Percentiles rank a stretch among this genome's conserved stretches.
These are phyloP conservation scores for Parotocinclus haroldoi DNA, from an alignment of 2,797 vertebrate species.

Conservation along the genomic window DNA sequence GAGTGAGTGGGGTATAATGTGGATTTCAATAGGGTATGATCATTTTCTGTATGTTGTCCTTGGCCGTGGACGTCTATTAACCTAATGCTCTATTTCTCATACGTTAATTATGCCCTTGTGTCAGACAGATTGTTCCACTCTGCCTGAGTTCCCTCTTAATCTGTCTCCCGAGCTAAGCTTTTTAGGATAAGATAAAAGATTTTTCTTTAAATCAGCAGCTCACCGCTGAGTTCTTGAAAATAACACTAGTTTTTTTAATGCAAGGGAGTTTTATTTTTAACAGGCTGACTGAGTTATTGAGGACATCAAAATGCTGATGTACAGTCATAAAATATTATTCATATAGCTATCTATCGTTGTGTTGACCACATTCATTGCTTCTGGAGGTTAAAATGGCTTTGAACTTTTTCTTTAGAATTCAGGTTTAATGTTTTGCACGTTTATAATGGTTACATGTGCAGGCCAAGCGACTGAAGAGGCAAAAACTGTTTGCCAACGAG, in stretches of 20 bases:
- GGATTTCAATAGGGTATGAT: background rate
- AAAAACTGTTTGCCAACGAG: conserved; percentile 77
- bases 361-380: background rate
- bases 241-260: conserved; percentile 18
- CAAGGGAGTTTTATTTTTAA: conserved; percentile 43
- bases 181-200: conserved; percentile 22
- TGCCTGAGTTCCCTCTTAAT: conserved; percentile 6
- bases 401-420: too few species aligned
- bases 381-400: too few species aligned
- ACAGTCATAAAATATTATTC: conserved; percentile 31
- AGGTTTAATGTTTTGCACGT: too few species aligned
- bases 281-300: background rate
- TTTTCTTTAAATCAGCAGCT: conserved; percentile 40
- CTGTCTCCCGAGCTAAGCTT: conserved; percentile 26
- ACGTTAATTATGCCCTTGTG: conserved; percentile 25
- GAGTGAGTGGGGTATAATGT: too few species aligned
- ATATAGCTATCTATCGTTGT: background rate
- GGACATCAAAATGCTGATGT: conserved; percentile 46
- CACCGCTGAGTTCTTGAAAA: too few species aligned
- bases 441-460: conserved; percentile 50
- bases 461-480: conserved; percentile 85
- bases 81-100: conserved; percentile 4
- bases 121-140: conserved; percentile 21
- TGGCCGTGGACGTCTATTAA: conserved; percentile 17
- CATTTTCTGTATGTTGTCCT: background rate